Base-by-base conservation (phyloP, 2,113 vertebrate genomes). In the Eira barbara region DNA sequence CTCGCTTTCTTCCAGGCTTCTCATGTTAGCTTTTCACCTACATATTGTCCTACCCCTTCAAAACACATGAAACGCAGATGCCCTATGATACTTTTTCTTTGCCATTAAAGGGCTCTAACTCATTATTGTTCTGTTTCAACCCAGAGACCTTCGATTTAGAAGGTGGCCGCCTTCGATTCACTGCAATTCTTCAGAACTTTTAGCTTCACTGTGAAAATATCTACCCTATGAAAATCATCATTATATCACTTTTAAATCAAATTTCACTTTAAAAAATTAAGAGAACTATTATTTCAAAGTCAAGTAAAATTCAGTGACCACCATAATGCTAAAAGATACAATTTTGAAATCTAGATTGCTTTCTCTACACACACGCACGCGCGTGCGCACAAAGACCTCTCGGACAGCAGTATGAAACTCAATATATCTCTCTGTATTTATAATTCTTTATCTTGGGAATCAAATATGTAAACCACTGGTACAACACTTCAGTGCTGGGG, bases 21-120 rank as follows among this genome's bases (percentile, higher is more conserved):
- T 82, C 85, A 97, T 74, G 97, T 97, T 87, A 96, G 94, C 96
- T 97, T 98, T 97, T 97, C 97, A 96, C 89, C 87, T 97, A 91
- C 49, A 42, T 1, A 2, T 47, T 83, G 73, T 36, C 84, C 93
- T 94, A 21, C 94, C 55, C 89, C 94, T 97, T 88, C 94, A 95
- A 98, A 97, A 96, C 9, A 81, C 63, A 52, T 91, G 91, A 98
- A 97, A 97, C 86, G 94, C 15, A 96, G 73, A 89, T 34, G 95
- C 71, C 15, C 55, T 83, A 84, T 36, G 93, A 95, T 10, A 55
- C 23, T 61, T 73, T 69, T 67, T 52, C 95, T 84, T 79, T 84
- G 61, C 90, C 45, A 92, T 21, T 73, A 63, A 87, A 96, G 47
- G 76, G 47, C 84, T 79, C 39, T 95, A 63, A 95, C 94, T 98